Conservation (phyloP, 2,888 invertebrate species). For the Drosophila mimica region DNA sequence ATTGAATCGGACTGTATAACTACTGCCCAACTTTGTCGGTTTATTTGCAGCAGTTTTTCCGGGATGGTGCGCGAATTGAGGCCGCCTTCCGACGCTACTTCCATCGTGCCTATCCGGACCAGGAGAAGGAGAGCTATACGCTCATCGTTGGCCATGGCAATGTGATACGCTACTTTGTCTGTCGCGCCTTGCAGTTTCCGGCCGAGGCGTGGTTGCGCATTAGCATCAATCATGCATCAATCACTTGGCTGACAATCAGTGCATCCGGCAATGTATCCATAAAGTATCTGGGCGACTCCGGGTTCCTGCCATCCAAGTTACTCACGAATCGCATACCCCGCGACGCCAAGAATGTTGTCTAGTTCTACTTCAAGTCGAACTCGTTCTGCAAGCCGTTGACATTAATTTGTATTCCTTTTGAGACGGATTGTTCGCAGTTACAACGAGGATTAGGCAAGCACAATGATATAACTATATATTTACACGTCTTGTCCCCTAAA, state of each 20-base stretch:
- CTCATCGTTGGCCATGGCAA: slow-evolving; percentile 98
- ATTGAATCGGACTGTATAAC: background rate
- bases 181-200: slow-evolving; percentile 97
- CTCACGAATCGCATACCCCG: slow-evolving; percentile 87
- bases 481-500: slow-evolving; percentile 2
- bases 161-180: slow-evolving; percentile 97
- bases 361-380: slow-evolving; percentile 16
- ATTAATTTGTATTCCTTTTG: slow-evolving; percentile 2
- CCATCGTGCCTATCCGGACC: slow-evolving; percentile 93
- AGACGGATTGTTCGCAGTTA: background rate
- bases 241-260: slow-evolving; percentile 95
- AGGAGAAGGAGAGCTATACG: slow-evolving; percentile 93
- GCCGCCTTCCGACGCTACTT: slow-evolving; percentile 97
- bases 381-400: background rate
- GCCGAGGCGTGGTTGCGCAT: slow-evolving; percentile 98
- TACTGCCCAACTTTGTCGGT: slow-evolving; percentile 8
- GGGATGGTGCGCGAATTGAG: slow-evolving; percentile 97
- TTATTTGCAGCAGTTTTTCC: slow-evolving; percentile 92
- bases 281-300: slow-evolving; percentile 93
- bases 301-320: slow-evolving; percentile 92
- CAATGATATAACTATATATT: background rate
- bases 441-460: background rate
- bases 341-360: slow-evolving; percentile 79
- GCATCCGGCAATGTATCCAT: slow-evolving; percentile 95
- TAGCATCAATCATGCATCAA: slow-evolving; percentile 95